Conservation (phyloP, 2,797 vertebrate genomes). For the Sebastes steindachneri region DNA sequence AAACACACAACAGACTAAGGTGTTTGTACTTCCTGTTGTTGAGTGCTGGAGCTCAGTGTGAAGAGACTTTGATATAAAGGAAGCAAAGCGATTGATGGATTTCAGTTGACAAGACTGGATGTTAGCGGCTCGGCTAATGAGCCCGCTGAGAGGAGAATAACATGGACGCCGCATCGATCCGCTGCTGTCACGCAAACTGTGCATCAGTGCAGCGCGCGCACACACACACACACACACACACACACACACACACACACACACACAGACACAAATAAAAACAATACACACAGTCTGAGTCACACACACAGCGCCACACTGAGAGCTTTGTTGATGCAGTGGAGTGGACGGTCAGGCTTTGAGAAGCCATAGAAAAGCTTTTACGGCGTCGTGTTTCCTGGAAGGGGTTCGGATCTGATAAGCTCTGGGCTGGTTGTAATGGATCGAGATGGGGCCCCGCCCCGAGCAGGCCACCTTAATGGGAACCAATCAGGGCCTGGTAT, state of each 20-base stretch:
- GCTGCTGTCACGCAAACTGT: constrained; percentile 16
- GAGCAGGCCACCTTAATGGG: constrained; percentile 3
- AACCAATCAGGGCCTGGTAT: constrained; percentile 25
- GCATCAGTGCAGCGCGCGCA: neutral
- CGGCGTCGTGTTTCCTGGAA: constrained; percentile 59
- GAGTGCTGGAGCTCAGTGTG: neutral
- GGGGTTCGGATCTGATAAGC: constrained; percentile 28
- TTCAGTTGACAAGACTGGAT: constrained; percentile 6
- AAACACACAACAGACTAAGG: neutral
- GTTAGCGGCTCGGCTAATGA: constrained; percentile 42
- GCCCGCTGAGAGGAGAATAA: constrained; percentile 24
- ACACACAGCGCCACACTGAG: too few relatives aligned
- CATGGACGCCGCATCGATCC: constrained; percentile 47
- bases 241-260: neutral
- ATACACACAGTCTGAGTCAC: neutral
- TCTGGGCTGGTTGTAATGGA: constrained; percentile 40
- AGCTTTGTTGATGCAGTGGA: constrained; percentile 45
- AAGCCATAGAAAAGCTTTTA: constrained; percentile 69
- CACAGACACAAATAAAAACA: neutral
- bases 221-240: too few relatives aligned
- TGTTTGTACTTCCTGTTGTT: neutral
- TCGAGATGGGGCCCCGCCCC: neutral
- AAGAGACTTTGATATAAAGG: neutral
- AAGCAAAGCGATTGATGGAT: constrained; percentile 22
- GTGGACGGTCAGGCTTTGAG: constrained; percentile 31